Evolutionary conservation across 2,888 invertebrate species (phyloP).

Genomic region (Caenorhabditis sp.): DNA sequence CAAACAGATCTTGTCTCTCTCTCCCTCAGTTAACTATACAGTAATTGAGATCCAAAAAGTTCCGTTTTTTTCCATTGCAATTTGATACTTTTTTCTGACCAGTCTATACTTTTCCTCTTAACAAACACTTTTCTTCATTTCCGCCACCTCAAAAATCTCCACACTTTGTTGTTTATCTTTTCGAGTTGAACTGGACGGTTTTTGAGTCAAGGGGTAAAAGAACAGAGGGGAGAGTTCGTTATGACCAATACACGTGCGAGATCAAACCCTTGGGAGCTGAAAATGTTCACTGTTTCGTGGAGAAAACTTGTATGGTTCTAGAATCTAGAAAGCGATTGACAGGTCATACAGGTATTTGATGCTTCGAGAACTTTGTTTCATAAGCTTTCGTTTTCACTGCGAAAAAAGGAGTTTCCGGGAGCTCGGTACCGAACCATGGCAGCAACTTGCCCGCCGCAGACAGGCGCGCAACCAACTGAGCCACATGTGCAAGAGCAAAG

Average conservation of each 20-base stretch:
- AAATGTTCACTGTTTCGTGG: neutral
- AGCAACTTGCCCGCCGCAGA: no score
- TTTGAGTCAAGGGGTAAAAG: constrained; percentile 14
- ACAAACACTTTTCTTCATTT: neutral
- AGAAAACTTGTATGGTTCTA: no score
- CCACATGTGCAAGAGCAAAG: no score
- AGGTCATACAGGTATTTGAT: no score
- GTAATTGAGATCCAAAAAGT: constrained; percentile 29
- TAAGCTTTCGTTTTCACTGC: no score
- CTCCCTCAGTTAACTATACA: constrained; percentile 11
- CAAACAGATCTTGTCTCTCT: constrained; percentile 8
- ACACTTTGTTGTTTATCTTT: constrained; percentile 16
- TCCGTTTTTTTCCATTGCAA: constrained; percentile 4
- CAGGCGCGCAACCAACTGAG: no score
- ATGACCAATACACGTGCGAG: constrained; percentile 23
- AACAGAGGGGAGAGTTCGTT: neutral
- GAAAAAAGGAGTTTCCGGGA: no score
- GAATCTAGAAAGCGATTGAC: no score
- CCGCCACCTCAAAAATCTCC: neutral
- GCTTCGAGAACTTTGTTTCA: no score
- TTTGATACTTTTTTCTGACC: constrained; percentile 25
- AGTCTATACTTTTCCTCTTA: constrained; percentile 15
- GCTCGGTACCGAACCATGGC: no score
- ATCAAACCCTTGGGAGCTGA: neutral
- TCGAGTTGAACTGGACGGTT: neutral